A percentile compares a stretch with the other conserved stretches of the same genome.
Conservation (phyloP, 2,113 vertebrate species). For the Tachycineta bicolor region DNA sequence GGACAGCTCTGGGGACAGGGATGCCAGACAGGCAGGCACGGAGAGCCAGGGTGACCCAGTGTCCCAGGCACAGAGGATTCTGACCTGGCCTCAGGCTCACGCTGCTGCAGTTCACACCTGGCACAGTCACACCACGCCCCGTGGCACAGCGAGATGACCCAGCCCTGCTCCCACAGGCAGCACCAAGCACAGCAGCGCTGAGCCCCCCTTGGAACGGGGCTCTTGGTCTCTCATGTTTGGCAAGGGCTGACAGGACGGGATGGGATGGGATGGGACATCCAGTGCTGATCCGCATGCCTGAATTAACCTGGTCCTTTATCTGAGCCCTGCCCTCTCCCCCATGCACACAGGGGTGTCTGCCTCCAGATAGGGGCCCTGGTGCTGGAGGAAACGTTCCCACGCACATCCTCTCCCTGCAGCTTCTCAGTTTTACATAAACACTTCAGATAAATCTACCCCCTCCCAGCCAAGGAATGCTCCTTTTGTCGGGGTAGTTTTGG, state of each 20-base stretch:
- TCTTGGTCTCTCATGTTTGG: rapidly evolving
- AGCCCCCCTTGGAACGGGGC: not conserved
- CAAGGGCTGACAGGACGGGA: not conserved
- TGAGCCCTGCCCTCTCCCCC: not conserved
- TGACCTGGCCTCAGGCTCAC: not conserved
- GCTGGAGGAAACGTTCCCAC: not conserved
- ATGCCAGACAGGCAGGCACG: not conserved
- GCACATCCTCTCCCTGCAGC: not conserved
- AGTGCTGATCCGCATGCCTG: not conserved
- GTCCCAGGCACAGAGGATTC: not conserved
- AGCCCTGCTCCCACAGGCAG: not conserved
- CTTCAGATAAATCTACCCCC: constrained; percentile 1
- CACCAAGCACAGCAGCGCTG: not conserved
- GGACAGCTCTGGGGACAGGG: not conserved
- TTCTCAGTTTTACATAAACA: constrained; percentile 29
- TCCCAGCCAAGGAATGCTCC: constrained; percentile 49
- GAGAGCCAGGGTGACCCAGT: rapidly evolving
- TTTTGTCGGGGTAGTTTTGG: constrained; percentile 30
- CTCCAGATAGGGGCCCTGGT: not conserved
- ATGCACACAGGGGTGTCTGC: not conserved
- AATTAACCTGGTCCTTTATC: not conserved
- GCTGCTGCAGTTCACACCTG: not conserved
- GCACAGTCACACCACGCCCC: not conserved
- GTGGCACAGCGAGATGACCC: not conserved
- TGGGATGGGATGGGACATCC: not conserved